A percentile compares a stretch with the other conserved stretches of the same genome.
These are phyloP conservation scores for Limonius californicus DNA, from an alignment of 1,140 invertebrate species.

Conservation along the genomic window DNA sequence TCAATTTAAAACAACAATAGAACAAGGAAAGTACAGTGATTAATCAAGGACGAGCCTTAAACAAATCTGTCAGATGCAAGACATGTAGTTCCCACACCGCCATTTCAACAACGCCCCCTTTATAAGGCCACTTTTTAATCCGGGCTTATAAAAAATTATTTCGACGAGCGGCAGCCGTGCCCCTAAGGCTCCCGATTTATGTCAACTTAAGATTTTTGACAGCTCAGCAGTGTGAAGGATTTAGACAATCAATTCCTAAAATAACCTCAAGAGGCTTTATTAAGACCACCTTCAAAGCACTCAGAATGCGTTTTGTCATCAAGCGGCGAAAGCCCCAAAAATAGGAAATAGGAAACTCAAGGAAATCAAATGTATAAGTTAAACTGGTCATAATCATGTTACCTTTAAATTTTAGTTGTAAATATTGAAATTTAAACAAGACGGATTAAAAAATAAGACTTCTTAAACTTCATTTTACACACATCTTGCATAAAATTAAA, in stretches of 20 bases:
- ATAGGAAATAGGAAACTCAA: too few relatives aligned
- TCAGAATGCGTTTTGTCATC: background rate
- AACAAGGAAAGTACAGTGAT: background rate
- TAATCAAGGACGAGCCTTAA: constrained; percentile 8
- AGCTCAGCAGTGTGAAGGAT: background rate
- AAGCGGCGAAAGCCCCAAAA: background rate
- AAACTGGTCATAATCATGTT: too few relatives aligned
- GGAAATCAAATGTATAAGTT: too few relatives aligned
- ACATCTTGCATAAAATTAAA: too few relatives aligned
- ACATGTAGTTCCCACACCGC: constrained; percentile 33
- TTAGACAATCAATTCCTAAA: background rate
- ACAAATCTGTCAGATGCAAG: constrained; percentile 33
- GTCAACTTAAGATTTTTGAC: background rate
- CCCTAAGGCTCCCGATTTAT: background rate
- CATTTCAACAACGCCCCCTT: constrained; percentile 29
- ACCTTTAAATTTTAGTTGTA: too few relatives aligned
- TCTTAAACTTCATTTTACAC: too few relatives aligned
- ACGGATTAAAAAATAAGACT: too few relatives aligned
- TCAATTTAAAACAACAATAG: background rate
- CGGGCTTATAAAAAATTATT: background rate
- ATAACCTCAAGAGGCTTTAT: background rate
- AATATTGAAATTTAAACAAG: too few relatives aligned
- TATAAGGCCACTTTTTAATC: background rate
- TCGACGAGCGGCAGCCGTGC: background rate
- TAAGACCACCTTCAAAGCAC: background rate